phyloP scores from a whole-genome alignment of 1,140 invertebrate genomes.

The Lepidurus apus region DNA sequence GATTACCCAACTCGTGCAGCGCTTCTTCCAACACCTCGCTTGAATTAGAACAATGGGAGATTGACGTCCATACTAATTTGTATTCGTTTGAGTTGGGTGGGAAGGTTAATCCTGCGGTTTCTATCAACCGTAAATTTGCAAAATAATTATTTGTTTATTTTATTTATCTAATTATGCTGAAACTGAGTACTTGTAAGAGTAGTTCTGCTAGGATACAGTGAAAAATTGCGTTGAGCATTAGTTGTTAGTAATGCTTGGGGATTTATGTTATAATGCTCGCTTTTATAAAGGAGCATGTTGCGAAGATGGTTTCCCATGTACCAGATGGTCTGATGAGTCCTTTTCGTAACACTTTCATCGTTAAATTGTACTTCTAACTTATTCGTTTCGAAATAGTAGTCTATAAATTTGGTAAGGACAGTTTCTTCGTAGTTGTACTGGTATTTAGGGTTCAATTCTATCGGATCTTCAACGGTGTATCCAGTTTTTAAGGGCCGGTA shows the following conservation, averaged over 20 bases:
- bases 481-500: conserved; percentile 24
- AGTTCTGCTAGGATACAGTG: neutral
- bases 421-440: conserved; percentile 24
- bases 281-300: conserved; percentile 2
- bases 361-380: neutral
- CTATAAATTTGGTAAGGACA: conserved; percentile 19
- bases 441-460: neutral
- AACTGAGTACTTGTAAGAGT: neutral
- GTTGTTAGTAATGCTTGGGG: conserved; percentile 12
- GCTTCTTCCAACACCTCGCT: conserved; percentile 23
- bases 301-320: conserved; percentile 12
- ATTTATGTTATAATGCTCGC: neutral
- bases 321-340: conserved; percentile 13
- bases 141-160: neutral
- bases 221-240: neutral
- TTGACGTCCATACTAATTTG: conserved; percentile 28
- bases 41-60: conserved; percentile 28
- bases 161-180: neutral
- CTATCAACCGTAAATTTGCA: neutral
- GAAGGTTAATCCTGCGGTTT: neutral
- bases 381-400: conserved; percentile 26
- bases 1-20: conserved; percentile 30
- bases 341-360: neutral
- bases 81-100: neutral
- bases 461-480: conserved; percentile 9